Conservation (phyloP, 2,888 invertebrate genomes). For the Scaptomyza tumidula region DNA sequence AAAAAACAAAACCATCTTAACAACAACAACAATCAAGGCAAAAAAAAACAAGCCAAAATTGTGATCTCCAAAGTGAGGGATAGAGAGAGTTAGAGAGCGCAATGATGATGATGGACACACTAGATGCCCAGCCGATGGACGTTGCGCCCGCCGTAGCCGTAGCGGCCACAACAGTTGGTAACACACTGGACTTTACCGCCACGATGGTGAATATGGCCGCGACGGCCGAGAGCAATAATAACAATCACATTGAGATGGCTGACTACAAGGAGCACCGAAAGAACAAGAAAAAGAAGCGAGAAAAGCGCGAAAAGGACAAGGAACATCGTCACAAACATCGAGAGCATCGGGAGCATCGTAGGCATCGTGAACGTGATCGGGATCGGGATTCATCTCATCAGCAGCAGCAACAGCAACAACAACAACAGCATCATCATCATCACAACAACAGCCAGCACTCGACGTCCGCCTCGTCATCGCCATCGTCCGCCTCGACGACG, state of each 20-base stretch:
- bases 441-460: constrained; percentile 75
- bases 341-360: constrained; percentile 69
- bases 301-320: constrained; percentile 83
- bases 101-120: constrained; percentile 83
- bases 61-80: constrained; percentile 48
- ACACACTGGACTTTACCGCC: constrained; percentile 66
- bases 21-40: constrained; percentile 5
- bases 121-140: constrained; percentile 73
- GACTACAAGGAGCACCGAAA: constrained; percentile 83
- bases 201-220: constrained; percentile 78
- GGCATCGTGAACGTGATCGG: constrained; percentile 64
- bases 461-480: constrained; percentile 81
- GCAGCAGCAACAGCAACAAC: constrained; percentile 56
- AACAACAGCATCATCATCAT: constrained; percentile 45
- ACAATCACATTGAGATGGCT: constrained; percentile 81
- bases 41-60: constrained; percentile 31
- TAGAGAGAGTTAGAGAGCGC: constrained; percentile 25
- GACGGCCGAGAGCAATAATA: constrained; percentile 81
- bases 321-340: constrained; percentile 78
- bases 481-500: constrained; percentile 77
- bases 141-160: constrained; percentile 69
- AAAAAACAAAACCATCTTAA: no score
- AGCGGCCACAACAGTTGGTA: constrained; percentile 71
- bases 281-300: constrained; percentile 84
- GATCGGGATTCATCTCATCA: constrained; percentile 49